phyloP scores from a whole-genome alignment of 2,113 vertebrate genomes.

The pig (Sus scrofa) region DNA sequence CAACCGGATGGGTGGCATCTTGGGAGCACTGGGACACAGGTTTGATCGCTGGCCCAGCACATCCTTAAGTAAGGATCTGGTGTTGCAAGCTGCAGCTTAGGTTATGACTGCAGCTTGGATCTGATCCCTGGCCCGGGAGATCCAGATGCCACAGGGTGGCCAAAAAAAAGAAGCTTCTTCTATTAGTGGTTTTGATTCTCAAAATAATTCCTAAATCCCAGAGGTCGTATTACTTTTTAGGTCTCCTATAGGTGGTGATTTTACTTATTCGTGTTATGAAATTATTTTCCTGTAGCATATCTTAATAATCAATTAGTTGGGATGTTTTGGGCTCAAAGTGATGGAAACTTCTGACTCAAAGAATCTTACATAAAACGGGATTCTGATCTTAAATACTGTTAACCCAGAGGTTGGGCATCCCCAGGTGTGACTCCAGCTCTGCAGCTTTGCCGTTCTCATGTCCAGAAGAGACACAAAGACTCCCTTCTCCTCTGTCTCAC shows the following conservation, averaged over 20 bases:
- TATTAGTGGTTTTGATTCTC: neutral
- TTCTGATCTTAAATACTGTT: neutral
- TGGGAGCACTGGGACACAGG: no score
- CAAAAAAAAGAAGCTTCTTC: neutral
- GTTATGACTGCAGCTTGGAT: no score
- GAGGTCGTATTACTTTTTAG: slow-evolving; percentile 29
- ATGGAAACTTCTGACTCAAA: neutral
- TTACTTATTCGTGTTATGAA: neutral
- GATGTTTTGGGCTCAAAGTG: slow-evolving; percentile 10
- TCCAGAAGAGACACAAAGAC: neutral
- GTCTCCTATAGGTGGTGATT: neutral
- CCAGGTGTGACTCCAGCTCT: neutral
- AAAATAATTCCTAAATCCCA: neutral
- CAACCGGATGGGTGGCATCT: no score
- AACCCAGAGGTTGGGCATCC: neutral
- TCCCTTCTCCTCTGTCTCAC: neutral
- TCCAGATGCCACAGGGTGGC: no score
- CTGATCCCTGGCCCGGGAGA: no score
- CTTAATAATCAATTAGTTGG: neutral
- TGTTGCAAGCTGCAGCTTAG: no score
- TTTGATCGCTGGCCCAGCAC: no score
- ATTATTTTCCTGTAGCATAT: neutral
- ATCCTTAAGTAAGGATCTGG: no score
- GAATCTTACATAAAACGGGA: neutral
- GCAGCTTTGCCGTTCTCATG: neutral